These are phyloP conservation scores for Hirtodrosophila histrioides DNA, from an alignment of 2,888 invertebrate genomes.

Conservation along the genomic window DNA sequence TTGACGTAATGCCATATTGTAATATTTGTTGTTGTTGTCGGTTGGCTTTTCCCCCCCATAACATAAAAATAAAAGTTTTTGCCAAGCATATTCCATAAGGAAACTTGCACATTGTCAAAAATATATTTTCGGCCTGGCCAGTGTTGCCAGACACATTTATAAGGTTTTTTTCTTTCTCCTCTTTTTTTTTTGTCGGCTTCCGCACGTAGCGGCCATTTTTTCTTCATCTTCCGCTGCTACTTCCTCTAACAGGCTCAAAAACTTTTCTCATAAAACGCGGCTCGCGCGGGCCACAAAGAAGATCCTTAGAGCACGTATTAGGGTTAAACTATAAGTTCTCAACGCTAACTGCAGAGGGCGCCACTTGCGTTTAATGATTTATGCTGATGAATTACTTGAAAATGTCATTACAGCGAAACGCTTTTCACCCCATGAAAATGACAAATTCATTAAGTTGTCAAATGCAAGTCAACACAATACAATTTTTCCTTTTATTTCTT, in stretches of 20 bases:
- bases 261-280: constrained; percentile 71
- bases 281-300: constrained; percentile 4
- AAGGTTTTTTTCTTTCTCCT: constrained; percentile 14
- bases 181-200: constrained; percentile 1
- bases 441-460: constrained; percentile 78
- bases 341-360: constrained; percentile 33
- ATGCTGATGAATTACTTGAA: constrained; percentile 59
- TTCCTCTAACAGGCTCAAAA: constrained; percentile 25
- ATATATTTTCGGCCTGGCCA: constrained; percentile 31
- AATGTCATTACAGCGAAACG: constrained; percentile 49
- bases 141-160: constrained; percentile 57
- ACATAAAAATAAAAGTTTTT: constrained; percentile 64
- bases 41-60: constrained; percentile 15
- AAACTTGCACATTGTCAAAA: constrained; percentile 67
- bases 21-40: constrained; percentile 28
- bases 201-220: constrained; percentile 68
- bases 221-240: constrained; percentile 7
- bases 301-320: constrained; percentile 48
- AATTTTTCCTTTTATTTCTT: constrained; percentile 12
- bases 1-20: constrained; percentile 58
- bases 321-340: constrained; percentile 43
- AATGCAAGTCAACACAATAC: constrained; percentile 79
- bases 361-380: constrained; percentile 52
- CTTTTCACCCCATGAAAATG: constrained; percentile 19
- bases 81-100: constrained; percentile 13